phyloP scores from a whole-genome alignment of 1,140 invertebrate species.

The Drosophila nikananu region DNA sequence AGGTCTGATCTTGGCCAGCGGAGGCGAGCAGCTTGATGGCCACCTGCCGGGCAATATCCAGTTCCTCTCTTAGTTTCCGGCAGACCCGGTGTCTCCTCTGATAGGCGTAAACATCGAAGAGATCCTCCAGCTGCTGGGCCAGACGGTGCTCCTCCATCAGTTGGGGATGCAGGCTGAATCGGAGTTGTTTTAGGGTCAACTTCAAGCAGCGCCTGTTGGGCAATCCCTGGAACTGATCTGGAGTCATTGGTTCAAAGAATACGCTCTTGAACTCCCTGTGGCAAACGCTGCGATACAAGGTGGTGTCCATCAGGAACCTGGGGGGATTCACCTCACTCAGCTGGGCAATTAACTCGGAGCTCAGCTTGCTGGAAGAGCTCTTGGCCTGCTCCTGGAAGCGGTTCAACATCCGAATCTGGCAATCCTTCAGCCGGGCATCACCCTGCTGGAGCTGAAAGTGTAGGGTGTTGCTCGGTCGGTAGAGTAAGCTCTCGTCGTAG shows the following conservation, averaged over 20 bases:
- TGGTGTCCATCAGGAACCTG: constrained; percentile 33
- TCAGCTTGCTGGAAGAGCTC: constrained; percentile 28
- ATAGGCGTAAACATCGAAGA: constrained; percentile 76
- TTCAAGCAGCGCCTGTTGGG: constrained; percentile 79
- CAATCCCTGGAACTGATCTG: constrained; percentile 45
- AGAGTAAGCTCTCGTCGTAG: constrained; percentile 49
- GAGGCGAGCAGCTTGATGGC: constrained; percentile 55
- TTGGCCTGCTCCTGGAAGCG: constrained; percentile 65
- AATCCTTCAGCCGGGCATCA: background rate
- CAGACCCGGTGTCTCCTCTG: constrained; percentile 58
- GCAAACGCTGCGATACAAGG: constrained; percentile 60
- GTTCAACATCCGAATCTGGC: constrained; percentile 69
- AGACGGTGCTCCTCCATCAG: constrained; percentile 85
- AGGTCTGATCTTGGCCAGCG: constrained; percentile 27
- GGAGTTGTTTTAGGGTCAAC: constrained; percentile 76
- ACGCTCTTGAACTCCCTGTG: constrained; percentile 60
- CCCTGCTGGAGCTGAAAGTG: constrained; percentile 41
- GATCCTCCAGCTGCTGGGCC: constrained; percentile 77
- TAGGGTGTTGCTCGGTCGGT: constrained; percentile 30
- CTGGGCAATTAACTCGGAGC: constrained; percentile 27
- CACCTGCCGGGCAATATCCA: constrained; percentile 79
- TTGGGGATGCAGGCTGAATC: constrained; percentile 85
- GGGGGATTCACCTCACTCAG: constrained; percentile 8
- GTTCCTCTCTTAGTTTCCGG: constrained; percentile 70
- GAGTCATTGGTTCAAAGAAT: constrained; percentile 53